These are phyloP conservation scores for Avahi laniger DNA, from an alignment of 2,797 vertebrate genomes.

Conservation along the genomic window DNA sequence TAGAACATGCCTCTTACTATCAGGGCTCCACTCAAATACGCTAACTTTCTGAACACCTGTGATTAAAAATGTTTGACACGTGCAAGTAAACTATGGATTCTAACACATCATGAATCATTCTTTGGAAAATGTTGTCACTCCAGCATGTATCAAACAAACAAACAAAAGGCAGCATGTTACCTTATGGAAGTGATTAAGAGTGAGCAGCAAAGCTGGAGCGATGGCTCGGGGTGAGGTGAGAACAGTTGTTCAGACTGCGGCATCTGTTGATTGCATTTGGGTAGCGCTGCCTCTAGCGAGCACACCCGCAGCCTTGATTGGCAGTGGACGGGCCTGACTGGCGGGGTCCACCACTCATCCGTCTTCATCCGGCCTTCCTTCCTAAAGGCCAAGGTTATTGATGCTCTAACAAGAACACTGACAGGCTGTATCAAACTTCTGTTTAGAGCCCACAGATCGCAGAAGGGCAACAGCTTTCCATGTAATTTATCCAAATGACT, in stretches of 20 bases:
- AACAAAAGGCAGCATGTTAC: background rate
- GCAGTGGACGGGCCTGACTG: conserved; percentile 6
- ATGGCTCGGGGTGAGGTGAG: background rate
- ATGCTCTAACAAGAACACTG: conserved; percentile 57
- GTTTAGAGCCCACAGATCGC: conserved; percentile 1
- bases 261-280: background rate
- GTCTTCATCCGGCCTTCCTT: conserved; percentile 59
- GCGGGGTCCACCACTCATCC: background rate
- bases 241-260: background rate
- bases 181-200: conserved; percentile 38
- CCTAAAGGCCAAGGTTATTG: conserved; percentile 49
- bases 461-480: conserved; percentile 58
- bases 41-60: background rate
- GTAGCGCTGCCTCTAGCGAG: background rate
- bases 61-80: background rate
- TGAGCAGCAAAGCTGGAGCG: background rate
- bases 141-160: background rate
- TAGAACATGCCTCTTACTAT: background rate
- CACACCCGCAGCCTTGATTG: background rate
- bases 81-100: background rate
- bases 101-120: background rate
- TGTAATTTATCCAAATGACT: conserved; percentile 53
- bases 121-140: background rate
- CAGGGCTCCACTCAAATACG: background rate
- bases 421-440: conserved; percentile 45